Percentiles rank a stretch among this genome's conserved stretches.
Evolutionary conservation across 1,140 invertebrate genomes (phyloP).

Genomic region (Brachionus rotundiformis): DNA sequence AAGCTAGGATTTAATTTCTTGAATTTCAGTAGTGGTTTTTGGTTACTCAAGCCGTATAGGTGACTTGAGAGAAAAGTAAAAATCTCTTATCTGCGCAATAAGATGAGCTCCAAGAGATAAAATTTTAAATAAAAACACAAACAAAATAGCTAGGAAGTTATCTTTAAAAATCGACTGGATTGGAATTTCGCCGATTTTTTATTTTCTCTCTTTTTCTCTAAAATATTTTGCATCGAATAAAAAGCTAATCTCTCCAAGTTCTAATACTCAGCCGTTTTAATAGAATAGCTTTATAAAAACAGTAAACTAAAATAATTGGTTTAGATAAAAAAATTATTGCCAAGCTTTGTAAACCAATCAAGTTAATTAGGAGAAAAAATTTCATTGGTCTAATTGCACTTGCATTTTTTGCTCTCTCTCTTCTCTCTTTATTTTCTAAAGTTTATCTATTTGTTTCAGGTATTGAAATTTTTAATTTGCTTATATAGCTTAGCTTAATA

Average conservation of each 20-base stretch:
- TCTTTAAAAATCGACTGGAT: not conserved
- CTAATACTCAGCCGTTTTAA: slow-evolving; percentile 6
- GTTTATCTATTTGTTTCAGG: not conserved
- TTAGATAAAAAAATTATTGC: not conserved
- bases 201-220: not conserved
- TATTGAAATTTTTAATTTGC: not conserved
- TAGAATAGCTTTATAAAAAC: not conserved
- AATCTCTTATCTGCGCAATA: not conserved
- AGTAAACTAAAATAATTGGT: not conserved
- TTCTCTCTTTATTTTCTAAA: not conserved
- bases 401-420: not conserved
- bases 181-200: slow-evolving; percentile 30
- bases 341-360: not conserved
- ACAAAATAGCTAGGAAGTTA: not conserved
- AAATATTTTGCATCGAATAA: not conserved
- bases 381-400: not conserved
- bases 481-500: not conserved
- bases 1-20: slow-evolving; percentile 16
- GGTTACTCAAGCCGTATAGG: not conserved
- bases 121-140: not conserved
- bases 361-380: not conserved
- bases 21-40: not conserved
- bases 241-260: slow-evolving; percentile 32
- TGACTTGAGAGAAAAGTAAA: not conserved
- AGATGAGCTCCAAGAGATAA: not conserved